Evolutionary conservation across 2,888 invertebrate genomes (phyloP).

Genomic region (Desoria tigrina): DNA sequence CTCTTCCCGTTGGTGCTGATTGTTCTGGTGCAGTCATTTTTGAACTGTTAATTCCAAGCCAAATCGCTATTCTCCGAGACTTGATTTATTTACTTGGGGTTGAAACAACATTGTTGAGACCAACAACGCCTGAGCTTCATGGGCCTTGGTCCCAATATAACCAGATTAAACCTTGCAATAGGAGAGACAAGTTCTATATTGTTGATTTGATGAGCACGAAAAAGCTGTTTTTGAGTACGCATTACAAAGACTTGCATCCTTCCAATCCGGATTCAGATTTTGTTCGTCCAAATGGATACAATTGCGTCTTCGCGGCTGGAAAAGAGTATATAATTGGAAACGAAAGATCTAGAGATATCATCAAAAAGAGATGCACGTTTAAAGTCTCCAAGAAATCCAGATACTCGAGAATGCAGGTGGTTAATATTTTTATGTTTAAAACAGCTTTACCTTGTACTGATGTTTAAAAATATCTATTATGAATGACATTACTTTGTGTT

Average conservation of each 20-base stretch:
- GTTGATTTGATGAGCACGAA: constrained; percentile 15
- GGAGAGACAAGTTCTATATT: constrained; percentile 4
- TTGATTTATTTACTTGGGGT: constrained; percentile 10
- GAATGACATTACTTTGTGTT: no score
- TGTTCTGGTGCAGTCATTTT: constrained; percentile 14
- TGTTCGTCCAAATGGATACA: constrained; percentile 16
- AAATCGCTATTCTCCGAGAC: constrained; percentile 20
- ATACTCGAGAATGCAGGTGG: constrained; percentile 19
- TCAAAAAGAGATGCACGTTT: constrained; percentile 13
- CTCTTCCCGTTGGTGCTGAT: constrained; percentile 11
- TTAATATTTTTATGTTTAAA: no score
- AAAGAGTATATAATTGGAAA: background rate
- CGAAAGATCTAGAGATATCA: background rate
- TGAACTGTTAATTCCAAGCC: constrained; percentile 19
- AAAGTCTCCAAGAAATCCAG: constrained; percentile 13
- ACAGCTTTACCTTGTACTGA: no score
- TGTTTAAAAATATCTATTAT: no score
- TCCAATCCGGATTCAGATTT: constrained; percentile 18
- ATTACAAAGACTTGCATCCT: constrained; percentile 21
- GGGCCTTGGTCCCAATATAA: constrained; percentile 20
- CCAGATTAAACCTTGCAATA: constrained; percentile 5
- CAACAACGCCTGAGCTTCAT: background rate
- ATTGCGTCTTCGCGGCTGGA: constrained; percentile 13
- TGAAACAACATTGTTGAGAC: background rate
- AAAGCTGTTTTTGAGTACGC: constrained; percentile 10